Evolutionary conservation across 2,888 invertebrate genomes (phyloP).

Genomic region (Siphlonurus alternatus): DNA sequence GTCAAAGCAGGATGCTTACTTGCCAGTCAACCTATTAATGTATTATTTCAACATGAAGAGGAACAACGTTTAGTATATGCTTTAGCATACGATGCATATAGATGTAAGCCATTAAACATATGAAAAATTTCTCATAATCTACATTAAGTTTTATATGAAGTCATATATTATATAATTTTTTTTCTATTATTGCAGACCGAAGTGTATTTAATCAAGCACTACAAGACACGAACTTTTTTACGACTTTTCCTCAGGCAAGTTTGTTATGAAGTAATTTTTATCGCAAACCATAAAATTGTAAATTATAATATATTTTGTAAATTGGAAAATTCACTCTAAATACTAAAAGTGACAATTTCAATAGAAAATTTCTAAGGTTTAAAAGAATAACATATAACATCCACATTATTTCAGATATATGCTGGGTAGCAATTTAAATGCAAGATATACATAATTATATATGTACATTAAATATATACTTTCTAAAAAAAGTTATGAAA

Average conservation of each 20-base stretch:
- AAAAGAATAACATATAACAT: no score
- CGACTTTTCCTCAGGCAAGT: slow-evolving; percentile 35
- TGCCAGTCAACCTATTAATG: not conserved
- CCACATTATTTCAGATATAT: no score
- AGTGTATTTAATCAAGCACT: slow-evolving; percentile 45
- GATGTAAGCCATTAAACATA: slow-evolving; percentile 37
- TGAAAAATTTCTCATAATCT: not conserved
- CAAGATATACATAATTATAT: no score
- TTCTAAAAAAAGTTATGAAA: no score
- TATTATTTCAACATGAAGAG: slow-evolving; percentile 43
- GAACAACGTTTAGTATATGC: slow-evolving; percentile 57
- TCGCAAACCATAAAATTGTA: no score
- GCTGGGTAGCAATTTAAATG: no score
- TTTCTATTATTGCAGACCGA: slow-evolving; percentile 39
- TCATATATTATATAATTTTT: not conserved
- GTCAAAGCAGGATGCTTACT: slow-evolving; percentile 8
- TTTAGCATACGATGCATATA: slow-evolving; percentile 53
- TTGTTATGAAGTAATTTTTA: not conserved
- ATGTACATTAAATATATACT: no score
- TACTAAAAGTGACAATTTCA: no score
- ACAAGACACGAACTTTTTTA: slow-evolving; percentile 42
- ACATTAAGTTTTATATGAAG: not conserved
- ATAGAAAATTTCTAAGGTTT: no score
- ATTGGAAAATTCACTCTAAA: no score
- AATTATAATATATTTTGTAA: no score